A percentile compares a stretch with the other conserved stretches of the same genome.
Evolutionary conservation across 2,797 vertebrate genomes (phyloP).

Genomic region (Calcarius lapponicus): DNA sequence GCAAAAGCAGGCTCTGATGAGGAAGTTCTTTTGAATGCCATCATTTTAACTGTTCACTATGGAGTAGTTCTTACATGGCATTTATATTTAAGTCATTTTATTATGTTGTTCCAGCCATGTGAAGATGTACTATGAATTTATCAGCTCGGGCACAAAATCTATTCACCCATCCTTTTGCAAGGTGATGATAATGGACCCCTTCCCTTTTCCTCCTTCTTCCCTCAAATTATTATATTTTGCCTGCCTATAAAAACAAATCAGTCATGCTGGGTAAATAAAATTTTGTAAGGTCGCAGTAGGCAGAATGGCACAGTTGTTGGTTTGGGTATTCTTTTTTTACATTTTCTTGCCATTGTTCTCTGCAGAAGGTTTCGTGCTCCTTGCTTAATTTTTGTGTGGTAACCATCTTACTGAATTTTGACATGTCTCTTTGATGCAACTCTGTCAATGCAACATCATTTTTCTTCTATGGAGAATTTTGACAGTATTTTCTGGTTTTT

Average conservation of each 20-base stretch:
- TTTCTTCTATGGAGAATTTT: not conserved
- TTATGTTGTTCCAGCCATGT: conserved; percentile 40
- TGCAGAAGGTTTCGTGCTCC: not conserved
- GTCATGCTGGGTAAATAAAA: conserved; percentile 11
- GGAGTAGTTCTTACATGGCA: conserved; percentile 20
- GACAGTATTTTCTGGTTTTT: not conserved
- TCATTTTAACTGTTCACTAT: conserved; percentile 43
- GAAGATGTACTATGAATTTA: conserved; percentile 26
- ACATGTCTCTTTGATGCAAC: not conserved
- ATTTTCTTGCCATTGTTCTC: not conserved
- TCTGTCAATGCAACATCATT: not conserved
- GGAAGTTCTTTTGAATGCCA: conserved; percentile 25
- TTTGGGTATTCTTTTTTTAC: fast-evolving
- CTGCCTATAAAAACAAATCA: conserved; percentile 44
- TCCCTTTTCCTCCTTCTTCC: not conserved
- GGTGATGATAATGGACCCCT: not conserved
- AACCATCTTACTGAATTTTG: not conserved
- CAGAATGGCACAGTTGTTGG: not conserved
- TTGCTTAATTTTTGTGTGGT: conserved; percentile 13
- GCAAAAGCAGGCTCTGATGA: conserved; percentile 9
- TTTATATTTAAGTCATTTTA: conserved; percentile 29
- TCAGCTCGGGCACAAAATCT: conserved; percentile 36
- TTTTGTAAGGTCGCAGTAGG: not conserved
- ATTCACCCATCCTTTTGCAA: not conserved
- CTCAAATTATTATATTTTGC: conserved; percentile 25